Evolutionary conservation across 1,140 invertebrate species (phyloP).

Genomic region (Drosophila kikkawai): DNA sequence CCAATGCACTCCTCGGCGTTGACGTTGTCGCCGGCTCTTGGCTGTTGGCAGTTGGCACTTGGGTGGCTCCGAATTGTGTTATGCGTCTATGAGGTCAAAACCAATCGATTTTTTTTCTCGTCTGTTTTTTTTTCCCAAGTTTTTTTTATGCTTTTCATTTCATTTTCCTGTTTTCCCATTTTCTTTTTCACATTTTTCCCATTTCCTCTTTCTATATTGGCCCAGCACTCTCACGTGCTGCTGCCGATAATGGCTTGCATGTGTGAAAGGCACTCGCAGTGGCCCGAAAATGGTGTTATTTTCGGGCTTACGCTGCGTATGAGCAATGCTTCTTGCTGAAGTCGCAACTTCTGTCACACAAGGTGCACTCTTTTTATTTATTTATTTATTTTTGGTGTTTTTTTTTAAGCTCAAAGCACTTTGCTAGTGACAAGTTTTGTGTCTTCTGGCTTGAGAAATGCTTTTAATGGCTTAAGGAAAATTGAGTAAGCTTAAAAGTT

Average conservation of each 20-base stretch:
- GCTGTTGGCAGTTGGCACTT: conserved; percentile 37
- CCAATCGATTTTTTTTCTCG: conserved; percentile 77
- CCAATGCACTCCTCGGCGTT: conserved; percentile 62
- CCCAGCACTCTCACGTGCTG: conserved; percentile 62
- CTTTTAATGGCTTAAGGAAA: background rate
- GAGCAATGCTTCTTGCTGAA: conserved; percentile 30
- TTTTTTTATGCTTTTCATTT: conserved; percentile 6
- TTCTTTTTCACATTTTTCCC: conserved; percentile 15
- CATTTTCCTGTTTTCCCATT: conserved; percentile 21
- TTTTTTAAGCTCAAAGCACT: background rate
- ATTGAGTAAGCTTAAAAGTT: no score
- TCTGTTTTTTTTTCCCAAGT: conserved; percentile 23
- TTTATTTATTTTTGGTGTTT: background rate
- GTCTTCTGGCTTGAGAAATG: background rate
- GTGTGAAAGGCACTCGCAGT: conserved; percentile 3
- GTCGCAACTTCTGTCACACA: background rate
- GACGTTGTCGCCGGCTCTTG: conserved; percentile 31
- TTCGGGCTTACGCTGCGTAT: conserved; percentile 54
- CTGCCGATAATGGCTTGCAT: conserved; percentile 43
- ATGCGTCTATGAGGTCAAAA: conserved; percentile 77
- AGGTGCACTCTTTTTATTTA: conserved; percentile 4
- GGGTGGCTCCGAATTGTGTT: conserved; percentile 64
- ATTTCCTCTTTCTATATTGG: conserved; percentile 10
- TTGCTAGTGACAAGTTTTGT: background rate
- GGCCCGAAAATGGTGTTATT: background rate